Base-by-base conservation (phyloP, 2,113 vertebrate genomes). In the Pampusana beccarii region DNA sequence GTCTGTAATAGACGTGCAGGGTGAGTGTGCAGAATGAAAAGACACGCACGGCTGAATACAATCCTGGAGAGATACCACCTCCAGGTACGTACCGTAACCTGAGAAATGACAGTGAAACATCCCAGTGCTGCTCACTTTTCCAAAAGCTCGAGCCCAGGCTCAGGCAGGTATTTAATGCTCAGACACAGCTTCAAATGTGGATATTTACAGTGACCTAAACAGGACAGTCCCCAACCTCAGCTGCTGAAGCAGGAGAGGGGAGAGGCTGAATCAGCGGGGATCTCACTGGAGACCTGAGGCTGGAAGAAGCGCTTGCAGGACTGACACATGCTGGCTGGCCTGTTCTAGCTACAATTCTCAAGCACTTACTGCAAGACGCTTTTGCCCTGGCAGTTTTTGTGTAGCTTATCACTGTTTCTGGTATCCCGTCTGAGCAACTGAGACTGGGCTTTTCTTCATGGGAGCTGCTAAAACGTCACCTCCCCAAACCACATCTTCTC, bases 11-110 rank as follows among this genome's bases (percentile, higher is more conserved):
- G 51, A 87, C 17, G 26, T 50, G 13, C 6, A 29, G 61, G 44
- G 26, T 46, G 23, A 67, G 17, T 12, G 56, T 3, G 13, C 44
- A 93, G 60, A 28, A 66, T 6, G 60, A 50, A 80, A 95, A 56
- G 44, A 58, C 1, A 6, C 0, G 1, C 71, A 62, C 12, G 54
- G 36, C 34, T 60, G 64, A 48, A 57, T 13, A 61, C 0, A 5
- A 57, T 54, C n/a, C 64, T 82, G 58, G 51, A 80, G 57, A 86
- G 62, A 53, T 44, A 44, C 20, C 3, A 20, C n/a, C 44, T 87
- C 60, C 50, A 69, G 17, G 31, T 58, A n/a, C 5, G 23, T 34
- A 44, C n/a, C 9, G 2, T n/a, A 44, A 77, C 9, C 58, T 20
- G 42, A 42, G 65, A 92, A 62, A 72, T 11, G 64, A 80, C 71